phyloP scores from a whole-genome alignment of 2,797 vertebrate genomes.

The Poeciliopsis gracilis region DNA sequence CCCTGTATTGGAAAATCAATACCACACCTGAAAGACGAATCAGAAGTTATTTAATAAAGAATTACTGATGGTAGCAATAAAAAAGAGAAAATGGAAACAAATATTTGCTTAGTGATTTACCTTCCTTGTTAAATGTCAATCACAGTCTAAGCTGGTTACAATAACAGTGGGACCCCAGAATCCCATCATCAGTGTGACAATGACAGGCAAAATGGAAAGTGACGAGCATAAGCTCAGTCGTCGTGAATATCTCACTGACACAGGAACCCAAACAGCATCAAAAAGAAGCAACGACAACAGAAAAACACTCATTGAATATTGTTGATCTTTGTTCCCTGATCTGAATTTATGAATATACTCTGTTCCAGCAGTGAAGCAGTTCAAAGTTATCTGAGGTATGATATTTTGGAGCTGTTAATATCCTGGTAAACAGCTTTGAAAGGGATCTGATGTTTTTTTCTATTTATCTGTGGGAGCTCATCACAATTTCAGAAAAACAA shows the following conservation, averaged over 20 bases:
- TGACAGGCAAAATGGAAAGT: constrained; percentile 18
- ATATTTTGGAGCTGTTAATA: constrained; percentile 49
- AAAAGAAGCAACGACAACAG: constrained; percentile 30
- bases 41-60: not conserved
- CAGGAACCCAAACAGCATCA: constrained; percentile 30
- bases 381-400: constrained; percentile 29
- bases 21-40: not conserved
- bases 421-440: constrained; percentile 57
- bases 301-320: constrained; percentile 38
- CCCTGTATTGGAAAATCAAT: not conserved
- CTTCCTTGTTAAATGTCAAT: not conserved
- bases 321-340: constrained; percentile 4
- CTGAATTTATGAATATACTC: constrained; percentile 29
- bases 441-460: constrained; percentile 38
- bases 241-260: constrained; percentile 23
- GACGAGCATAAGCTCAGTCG: constrained; percentile 32
- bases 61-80: not conserved
- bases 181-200: constrained; percentile 2
- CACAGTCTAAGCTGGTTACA: constrained; percentile 6
- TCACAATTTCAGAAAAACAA: constrained; percentile 39
- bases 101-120: not conserved
- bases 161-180: constrained; percentile 1
- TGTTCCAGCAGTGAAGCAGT: constrained; percentile 22
- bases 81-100: not conserved
- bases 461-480: constrained; percentile 47